Conservation (phyloP, 2,797 vertebrate species). For the Smutsia temminckii region DNA sequence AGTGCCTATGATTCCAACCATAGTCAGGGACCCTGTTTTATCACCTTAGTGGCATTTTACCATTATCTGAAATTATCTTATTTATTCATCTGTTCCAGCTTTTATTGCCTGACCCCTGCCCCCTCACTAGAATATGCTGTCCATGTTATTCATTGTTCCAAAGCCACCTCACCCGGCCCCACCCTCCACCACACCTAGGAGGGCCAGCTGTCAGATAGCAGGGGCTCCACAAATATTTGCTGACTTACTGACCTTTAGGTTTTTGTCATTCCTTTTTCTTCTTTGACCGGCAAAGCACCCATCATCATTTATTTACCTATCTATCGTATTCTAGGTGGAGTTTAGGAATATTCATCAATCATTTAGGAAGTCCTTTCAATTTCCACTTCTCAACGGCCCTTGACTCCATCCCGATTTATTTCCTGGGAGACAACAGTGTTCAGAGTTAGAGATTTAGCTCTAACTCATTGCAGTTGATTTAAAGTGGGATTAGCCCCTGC, state of each 20-base stretch:
- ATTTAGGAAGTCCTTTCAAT: neutral
- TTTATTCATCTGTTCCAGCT: neutral
- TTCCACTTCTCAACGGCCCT: neutral
- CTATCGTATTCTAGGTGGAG: neutral
- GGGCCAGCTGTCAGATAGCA: neutral
- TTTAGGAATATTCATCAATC: neutral
- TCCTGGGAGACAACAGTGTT: neutral
- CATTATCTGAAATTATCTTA: neutral
- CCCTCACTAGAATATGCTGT: neutral
- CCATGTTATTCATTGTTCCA: neutral
- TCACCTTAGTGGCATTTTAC: neutral
- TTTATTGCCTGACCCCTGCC: neutral
- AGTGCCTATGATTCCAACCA: neutral
- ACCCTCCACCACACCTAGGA: neutral
- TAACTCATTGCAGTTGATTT: neutral
- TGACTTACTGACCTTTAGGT: neutral
- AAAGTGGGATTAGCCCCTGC: neutral
- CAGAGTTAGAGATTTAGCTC: neutral
- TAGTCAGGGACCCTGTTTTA: neutral
- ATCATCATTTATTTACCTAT: neutral
- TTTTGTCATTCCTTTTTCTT: slow-evolving; percentile 41
- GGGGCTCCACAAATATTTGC: slow-evolving; percentile 48
- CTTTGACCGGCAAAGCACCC: slow-evolving; percentile 28
- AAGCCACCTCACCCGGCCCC: neutral
- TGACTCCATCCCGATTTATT: neutral